Percentiles rank a stretch among this genome's conserved stretches.
phyloP scores from a whole-genome alignment of 2,888 invertebrate genomes.

The Sinelater perroti region DNA sequence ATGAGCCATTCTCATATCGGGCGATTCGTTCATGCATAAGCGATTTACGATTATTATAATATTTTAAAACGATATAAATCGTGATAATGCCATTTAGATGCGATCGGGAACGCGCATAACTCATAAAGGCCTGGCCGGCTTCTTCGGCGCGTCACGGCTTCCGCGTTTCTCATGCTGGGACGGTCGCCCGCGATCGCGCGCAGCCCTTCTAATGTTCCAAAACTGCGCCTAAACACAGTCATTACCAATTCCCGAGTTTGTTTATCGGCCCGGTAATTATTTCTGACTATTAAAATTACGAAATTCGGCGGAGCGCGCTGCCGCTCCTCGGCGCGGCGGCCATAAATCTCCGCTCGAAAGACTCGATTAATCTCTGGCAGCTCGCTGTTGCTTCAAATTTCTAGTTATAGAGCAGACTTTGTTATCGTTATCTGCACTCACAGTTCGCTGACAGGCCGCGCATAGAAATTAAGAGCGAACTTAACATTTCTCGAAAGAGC shows the following conservation, averaged over 20 bases:
- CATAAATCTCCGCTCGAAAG: slow-evolving; percentile 8
- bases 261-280: slow-evolving; percentile 28
- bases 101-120: slow-evolving; percentile 40
- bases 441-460: slow-evolving; percentile 48
- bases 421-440: slow-evolving; percentile 31
- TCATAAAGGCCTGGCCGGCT: slow-evolving; percentile 27
- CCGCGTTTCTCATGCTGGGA: slow-evolving; percentile 45
- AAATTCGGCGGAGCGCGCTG: slow-evolving; percentile 6
- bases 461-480: slow-evolving; percentile 52
- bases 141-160: slow-evolving; percentile 37
- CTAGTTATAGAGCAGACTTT: slow-evolving; percentile 6
- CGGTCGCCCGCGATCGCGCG: too few relatives aligned
- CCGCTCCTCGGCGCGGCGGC: background rate
- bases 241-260: slow-evolving; percentile 30
- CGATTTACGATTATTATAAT: slow-evolving; percentile 56
- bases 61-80: slow-evolving; percentile 54
- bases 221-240: slow-evolving; percentile 26
- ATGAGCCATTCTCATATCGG: slow-evolving; percentile 56
- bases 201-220: slow-evolving; percentile 6
- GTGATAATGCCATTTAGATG: slow-evolving; percentile 58
- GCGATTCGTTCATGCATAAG: slow-evolving; percentile 54
- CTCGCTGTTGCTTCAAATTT: slow-evolving; percentile 5
- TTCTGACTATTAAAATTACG: slow-evolving; percentile 24
- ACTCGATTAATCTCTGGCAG: slow-evolving; percentile 1
- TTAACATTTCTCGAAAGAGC: slow-evolving; percentile 54